Base-by-base conservation (phyloP, 2,888 invertebrate species). In the Pseudococcus longispinus region DNA sequence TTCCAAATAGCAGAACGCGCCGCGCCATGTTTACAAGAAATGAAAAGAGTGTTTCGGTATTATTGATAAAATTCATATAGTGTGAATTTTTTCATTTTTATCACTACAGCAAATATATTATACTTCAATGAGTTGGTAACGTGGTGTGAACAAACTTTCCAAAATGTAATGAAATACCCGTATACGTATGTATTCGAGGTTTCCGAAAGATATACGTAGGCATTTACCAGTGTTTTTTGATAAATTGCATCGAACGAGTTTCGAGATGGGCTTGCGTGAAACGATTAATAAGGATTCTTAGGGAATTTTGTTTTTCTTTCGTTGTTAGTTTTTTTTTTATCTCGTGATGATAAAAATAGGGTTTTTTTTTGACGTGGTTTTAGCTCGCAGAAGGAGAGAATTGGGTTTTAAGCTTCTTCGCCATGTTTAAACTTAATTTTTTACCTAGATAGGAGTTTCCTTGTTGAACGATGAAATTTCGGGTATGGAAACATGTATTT, bases 51-150 rank as follows among this genome's bases (percentile, higher is more conserved):
- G 74, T 74, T 74, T 29, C 18, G 74, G 74, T 74, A 60, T 74
- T 74, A 74, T 74, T 74, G 74, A 74, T 74, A 37, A 74, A 74
- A 74, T 74, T 74, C 74, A 74, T 74, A 74, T 32, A 32, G 74
- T 74, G 74, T 74, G 74, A 74, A 74, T 74, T 74, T 74, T 74
- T 74, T 74, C 74, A 32, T 74, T 74, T 74, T 74, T 74, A 74
- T 74, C 74, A 32, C 23, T 60, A 74, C 32, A 32, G 9, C 74
- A 74, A 74, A 74, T 74, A 74, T 74, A 74, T 74, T 74, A 32
- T 74, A 74, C 74, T 74, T 74, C 32, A 37, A 74, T 74, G 74
- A 74, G 32, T 37, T 15, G n/a, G 74, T 74, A 74, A 74, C 32
- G 32, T 37, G 74, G 74, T 74, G 74, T 74, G 74, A 74, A 74